Evolutionary conservation across 2,113 vertebrate species (phyloP).

Genomic region (Heterocephalus glaber): DNA sequence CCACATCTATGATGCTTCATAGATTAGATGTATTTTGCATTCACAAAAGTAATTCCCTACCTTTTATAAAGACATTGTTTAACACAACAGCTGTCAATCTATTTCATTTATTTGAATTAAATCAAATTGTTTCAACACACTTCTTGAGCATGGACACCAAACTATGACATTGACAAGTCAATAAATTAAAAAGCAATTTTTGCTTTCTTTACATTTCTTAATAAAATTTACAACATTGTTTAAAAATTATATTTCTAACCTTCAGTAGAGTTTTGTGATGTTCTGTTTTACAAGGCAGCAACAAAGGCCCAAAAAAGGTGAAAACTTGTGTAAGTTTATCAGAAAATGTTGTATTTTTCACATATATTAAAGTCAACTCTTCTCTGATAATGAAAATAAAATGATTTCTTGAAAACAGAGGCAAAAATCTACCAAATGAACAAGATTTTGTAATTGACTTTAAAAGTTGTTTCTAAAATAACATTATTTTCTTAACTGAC

Average conservation of each 20-base stretch:
- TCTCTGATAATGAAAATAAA: slow-evolving; percentile 55
- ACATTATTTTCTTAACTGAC: slow-evolving; percentile 52
- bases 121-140: slow-evolving; percentile 64
- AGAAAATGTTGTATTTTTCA: slow-evolving; percentile 76
- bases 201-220: slow-evolving; percentile 45
- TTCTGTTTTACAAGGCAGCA: slow-evolving; percentile 66
- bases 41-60: neutral
- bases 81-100: slow-evolving; percentile 49
- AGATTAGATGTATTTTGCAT: slow-evolving; percentile 19
- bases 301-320: slow-evolving; percentile 15
- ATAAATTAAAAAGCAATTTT: slow-evolving; percentile 57
- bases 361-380: slow-evolving; percentile 56
- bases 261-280: slow-evolving; percentile 49
- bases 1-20: neutral
- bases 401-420: slow-evolving; percentile 29
- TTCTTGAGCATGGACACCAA: slow-evolving; percentile 58
- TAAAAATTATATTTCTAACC: neutral
- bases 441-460: neutral
- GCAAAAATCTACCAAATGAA: slow-evolving; percentile 28
- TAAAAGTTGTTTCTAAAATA: slow-evolving; percentile 24
- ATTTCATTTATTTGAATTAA: slow-evolving; percentile 51
- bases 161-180: slow-evolving; percentile 53
- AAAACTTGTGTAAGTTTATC: slow-evolving; percentile 69
- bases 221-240: slow-evolving; percentile 56
- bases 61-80: slow-evolving; percentile 34